These are phyloP conservation scores for Cecropterus lyciades DNA, from an alignment of 1,140 invertebrate species.

Conservation along the genomic window DNA sequence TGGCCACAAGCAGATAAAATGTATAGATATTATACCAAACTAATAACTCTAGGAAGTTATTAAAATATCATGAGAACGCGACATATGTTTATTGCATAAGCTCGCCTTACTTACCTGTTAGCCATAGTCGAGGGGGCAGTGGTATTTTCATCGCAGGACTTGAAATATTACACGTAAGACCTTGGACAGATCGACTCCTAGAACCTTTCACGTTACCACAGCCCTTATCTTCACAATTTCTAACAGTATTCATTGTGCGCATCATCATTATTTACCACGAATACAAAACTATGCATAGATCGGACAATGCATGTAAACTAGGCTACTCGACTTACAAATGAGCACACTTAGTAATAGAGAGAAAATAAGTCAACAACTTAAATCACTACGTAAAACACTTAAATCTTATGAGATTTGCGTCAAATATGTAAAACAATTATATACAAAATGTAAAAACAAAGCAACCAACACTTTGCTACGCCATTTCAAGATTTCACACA, in stretches of 20 bases:
- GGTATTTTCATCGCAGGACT: constrained; percentile 76
- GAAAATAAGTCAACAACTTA: constrained; percentile 51
- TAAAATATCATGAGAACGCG: constrained; percentile 11
- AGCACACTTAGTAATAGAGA: constrained; percentile 45
- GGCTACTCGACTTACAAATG: constrained; percentile 46
- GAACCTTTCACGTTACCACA: constrained; percentile 42
- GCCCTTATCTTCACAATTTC: constrained; percentile 43
- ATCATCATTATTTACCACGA: constrained; percentile 47
- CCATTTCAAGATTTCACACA: constrained; percentile 55
- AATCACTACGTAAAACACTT: constrained; percentile 59
- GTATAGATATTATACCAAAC: background rate
- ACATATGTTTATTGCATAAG: constrained; percentile 56
- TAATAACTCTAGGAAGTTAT: background rate
- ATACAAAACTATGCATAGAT: constrained; percentile 50
- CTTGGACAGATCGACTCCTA: constrained; percentile 76
- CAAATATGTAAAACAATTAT: constrained; percentile 72
- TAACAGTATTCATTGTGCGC: constrained; percentile 61
- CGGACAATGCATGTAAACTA: constrained; percentile 55
- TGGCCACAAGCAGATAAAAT: background rate
- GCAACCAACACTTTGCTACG: constrained; percentile 68
- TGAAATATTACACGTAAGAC: constrained; percentile 54
- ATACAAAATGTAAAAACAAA: constrained; percentile 74
- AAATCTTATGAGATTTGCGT: constrained; percentile 74
- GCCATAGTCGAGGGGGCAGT: constrained; percentile 76
- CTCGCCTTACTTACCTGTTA: constrained; percentile 63